These are phyloP conservation scores for Cinara cedri DNA, from an alignment of 2,888 invertebrate genomes.

Conservation along the genomic window DNA sequence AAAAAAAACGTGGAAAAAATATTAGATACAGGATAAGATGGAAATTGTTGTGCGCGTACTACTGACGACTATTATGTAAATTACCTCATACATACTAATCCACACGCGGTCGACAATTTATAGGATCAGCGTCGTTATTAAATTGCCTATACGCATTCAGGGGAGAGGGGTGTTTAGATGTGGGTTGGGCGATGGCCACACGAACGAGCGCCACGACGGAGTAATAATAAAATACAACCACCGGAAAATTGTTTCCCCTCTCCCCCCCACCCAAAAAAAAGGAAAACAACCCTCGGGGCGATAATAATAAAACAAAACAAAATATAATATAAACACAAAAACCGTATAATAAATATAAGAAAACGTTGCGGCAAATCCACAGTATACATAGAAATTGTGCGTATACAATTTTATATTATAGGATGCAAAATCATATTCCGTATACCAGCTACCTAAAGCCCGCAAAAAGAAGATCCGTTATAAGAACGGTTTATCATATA, in stretches of 20 bases:
- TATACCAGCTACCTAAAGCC: no score
- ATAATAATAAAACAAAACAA: constrained; percentile 16
- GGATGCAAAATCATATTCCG: no score
- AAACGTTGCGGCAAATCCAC: constrained; percentile 10
- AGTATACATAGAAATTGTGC: background rate
- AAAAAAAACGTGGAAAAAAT: constrained; percentile 20
- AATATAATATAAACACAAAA: background rate
- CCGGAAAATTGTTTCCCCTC: constrained; percentile 41
- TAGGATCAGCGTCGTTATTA: constrained; percentile 42
- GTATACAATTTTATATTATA: no score
- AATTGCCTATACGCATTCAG: constrained; percentile 39
- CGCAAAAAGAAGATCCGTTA: no score
- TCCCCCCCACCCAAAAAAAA: no score
- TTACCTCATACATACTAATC: constrained; percentile 57
- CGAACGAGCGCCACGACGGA: constrained; percentile 1
- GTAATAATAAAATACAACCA: constrained; percentile 26
- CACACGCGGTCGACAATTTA: constrained; percentile 45
- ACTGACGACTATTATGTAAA: constrained; percentile 53
- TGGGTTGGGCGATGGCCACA: background rate
- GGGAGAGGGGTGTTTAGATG: no score
- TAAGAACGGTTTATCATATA: no score
- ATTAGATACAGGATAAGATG: constrained; percentile 41
- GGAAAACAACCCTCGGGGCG: constrained; percentile 19
- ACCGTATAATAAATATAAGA: constrained; percentile 24
- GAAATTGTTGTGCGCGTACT: constrained; percentile 30